Conservation (phyloP, 2,888 invertebrate genomes). For the Helleia helle region DNA sequence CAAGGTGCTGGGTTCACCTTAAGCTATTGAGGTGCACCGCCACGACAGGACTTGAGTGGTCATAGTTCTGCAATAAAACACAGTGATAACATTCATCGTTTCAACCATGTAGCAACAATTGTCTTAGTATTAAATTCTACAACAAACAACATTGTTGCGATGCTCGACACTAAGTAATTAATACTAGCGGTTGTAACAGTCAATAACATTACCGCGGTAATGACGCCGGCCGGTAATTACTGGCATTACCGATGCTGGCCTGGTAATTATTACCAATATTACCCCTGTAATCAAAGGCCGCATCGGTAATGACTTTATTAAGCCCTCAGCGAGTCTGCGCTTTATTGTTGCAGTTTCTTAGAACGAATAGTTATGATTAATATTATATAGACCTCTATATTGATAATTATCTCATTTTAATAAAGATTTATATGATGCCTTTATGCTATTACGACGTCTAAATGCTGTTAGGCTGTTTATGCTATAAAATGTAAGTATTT, state of each 20-base stretch:
- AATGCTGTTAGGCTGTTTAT: too few species aligned
- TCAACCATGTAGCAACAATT: not conserved
- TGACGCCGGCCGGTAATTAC: not conserved
- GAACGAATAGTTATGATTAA: not conserved
- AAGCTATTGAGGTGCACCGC: too few species aligned
- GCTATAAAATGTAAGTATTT: too few species aligned
- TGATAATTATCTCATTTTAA: too few species aligned
- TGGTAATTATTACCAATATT: not conserved
- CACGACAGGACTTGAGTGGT: too few species aligned
- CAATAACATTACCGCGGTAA: not conserved
- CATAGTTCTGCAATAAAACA: too few species aligned
- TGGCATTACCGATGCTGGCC: not conserved
- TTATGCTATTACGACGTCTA: too few species aligned
- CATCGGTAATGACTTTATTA: slow-evolving; percentile 4
- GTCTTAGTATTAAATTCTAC: not conserved
- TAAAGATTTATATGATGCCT: too few species aligned
- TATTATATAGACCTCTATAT: not conserved
- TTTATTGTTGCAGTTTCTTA: not conserved
- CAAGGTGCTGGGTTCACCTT: too few species aligned
- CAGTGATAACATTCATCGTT: not conserved
- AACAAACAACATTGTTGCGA: not conserved
- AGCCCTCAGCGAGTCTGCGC: not conserved
- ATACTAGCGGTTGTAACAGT: not conserved
- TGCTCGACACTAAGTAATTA: not conserved
- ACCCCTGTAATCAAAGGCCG: not conserved